Percentiles rank a stretch among this genome's conserved stretches.
phyloP scores from a whole-genome alignment of 1,140 invertebrate genomes.

The Leptinotarsa undecemlineata region DNA sequence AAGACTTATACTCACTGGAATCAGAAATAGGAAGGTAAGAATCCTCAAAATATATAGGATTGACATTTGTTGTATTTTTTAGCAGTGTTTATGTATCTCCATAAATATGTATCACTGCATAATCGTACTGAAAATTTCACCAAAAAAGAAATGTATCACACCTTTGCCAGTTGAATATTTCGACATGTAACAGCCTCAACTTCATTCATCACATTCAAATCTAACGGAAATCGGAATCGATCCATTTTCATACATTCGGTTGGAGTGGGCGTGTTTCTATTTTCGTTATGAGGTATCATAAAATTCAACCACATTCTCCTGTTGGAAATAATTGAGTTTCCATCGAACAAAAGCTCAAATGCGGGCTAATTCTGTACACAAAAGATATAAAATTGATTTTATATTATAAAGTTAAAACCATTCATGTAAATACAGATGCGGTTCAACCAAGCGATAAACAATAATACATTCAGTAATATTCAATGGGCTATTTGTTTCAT shows the following conservation, averaged over 20 bases:
- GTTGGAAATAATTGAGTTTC: neutral
- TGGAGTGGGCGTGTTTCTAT: neutral
- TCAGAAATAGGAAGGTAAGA: constrained; percentile 78
- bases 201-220: no score
- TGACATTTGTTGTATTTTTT: no score
- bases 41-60: neutral
- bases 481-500: neutral
- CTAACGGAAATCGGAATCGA: no score
- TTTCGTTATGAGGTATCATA: neutral
- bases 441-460: neutral
- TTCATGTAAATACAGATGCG: neutral
- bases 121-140: no score
- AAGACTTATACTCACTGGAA: constrained; percentile 78
- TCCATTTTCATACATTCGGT: neutral
- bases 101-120: no score
- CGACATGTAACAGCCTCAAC: no score
- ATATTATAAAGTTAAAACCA: neutral
- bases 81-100: no score
- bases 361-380: constrained; percentile 6
- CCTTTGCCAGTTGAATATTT: no score
- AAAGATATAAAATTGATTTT: neutral
- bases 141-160: no score
- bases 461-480: neutral
- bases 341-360: neutral
- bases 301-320: neutral